Base-by-base conservation (phyloP, 1,140 invertebrate species). In the Drosophila santomea region DNA sequence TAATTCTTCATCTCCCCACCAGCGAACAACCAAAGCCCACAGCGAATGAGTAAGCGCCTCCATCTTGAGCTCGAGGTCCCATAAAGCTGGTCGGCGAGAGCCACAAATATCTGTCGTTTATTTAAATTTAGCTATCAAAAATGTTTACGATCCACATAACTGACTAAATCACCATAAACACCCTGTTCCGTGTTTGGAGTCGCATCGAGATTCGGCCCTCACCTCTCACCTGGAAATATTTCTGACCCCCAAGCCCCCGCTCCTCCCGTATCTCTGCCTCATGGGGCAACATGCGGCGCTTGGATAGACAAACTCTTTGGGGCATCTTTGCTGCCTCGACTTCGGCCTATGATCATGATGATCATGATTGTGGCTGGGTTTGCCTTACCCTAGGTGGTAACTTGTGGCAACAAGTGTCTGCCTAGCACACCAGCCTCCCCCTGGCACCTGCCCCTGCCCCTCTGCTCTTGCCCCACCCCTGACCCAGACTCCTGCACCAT, bases 41-140 rank as follows among this genome's bases (percentile, higher is more conserved):
- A 10, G 58, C 41, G 66, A 78, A 74, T 84, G 79, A 88, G 76
- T 89, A 88, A 88, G 84, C 84, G 83, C 77, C 79, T 78, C 48
- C 61, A 66, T 67, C 67, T 73, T 64, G 23, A 32, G 55, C 58
- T 43, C 54, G 55, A 72, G 41, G 23, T 68, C 50, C 58, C 71
- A 75, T 74, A 76, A 80, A 73, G 76, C 66, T 79, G 57, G 39
- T 59, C 50, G 38, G 64, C 54, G 63, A 71, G 58, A 78, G 83
- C 84, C 71, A 89, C 84, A 89, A 89, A 89, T 89, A 89, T 89
- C 89, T 91, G 89, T 91, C 89, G 89, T 91, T 91, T 89, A 91
- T 91, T 91, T 91, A 91, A 91, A 91, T 91, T 91, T 91, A 91
- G 90, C 90, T 91, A 91, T 91, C 90, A 91, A 91, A 91, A 91